Conservation (phyloP, 2,888 invertebrate species). For the Drosophila kambysellisi region DNA sequence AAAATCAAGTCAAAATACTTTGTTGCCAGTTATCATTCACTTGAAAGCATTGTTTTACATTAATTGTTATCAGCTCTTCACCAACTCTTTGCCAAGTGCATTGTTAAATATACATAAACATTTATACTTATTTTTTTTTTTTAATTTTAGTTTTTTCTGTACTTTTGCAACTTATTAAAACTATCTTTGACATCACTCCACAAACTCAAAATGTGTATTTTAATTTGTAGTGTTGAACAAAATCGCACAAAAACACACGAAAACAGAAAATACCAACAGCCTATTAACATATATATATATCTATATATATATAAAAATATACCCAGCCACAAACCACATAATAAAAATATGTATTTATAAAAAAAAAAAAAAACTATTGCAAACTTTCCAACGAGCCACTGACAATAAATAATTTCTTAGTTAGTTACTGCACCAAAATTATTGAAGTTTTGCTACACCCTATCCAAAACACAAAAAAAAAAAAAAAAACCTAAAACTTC, state of each 20-base stretch:
- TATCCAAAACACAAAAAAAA: conserved; percentile 14
- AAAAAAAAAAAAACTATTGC: background rate
- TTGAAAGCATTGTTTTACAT: background rate
- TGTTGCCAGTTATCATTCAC: conserved; percentile 3
- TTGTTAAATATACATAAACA: conserved; percentile 59
- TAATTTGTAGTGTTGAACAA: conserved; percentile 47
- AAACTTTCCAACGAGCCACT: conserved; percentile 31
- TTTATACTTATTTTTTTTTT: conserved; percentile 15
- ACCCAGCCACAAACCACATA: conserved; percentile 12
- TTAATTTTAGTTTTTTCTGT: conserved; percentile 9
- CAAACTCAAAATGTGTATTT: conserved; percentile 33
- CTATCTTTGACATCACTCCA: background rate
- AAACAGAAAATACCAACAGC: conserved; percentile 16
- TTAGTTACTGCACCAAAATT: conserved; percentile 52
- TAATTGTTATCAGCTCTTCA: conserved; percentile 12
- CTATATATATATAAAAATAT: conserved; percentile 1
- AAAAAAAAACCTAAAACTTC: background rate
- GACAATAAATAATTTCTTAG: conserved; percentile 37
- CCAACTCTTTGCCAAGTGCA: conserved; percentile 31
- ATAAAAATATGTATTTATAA: conserved; percentile 14
- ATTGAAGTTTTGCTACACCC: conserved; percentile 53
- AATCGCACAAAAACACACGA: conserved; percentile 23
- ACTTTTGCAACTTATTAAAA: background rate
- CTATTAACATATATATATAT: background rate
- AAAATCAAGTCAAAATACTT: background rate